Conservation (phyloP, 2,888 invertebrate species). For the Lepidochitona cinerea region DNA sequence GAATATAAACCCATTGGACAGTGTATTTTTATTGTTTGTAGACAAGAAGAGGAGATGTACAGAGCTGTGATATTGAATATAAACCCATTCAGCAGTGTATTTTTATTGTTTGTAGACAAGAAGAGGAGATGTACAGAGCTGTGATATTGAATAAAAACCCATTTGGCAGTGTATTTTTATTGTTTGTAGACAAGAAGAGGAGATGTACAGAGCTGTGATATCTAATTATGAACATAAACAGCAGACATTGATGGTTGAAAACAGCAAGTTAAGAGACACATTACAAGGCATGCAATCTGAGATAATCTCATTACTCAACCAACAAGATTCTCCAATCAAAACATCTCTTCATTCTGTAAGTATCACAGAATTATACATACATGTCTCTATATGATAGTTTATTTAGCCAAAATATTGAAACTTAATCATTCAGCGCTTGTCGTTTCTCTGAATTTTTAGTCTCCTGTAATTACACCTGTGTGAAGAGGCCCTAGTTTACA, state of each 20-base stretch:
- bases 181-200: slow-evolving; percentile 55
- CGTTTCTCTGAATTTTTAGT: too few relatives aligned
- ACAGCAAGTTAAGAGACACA: slow-evolving; percentile 58
- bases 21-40: slow-evolving; percentile 24
- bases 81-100: slow-evolving; percentile 58
- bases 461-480: too few relatives aligned
- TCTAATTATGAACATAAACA: slow-evolving; percentile 62
- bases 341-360: background rate
- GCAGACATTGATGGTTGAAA: slow-evolving; percentile 61
- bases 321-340: slow-evolving; percentile 13
- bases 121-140: slow-evolving; percentile 61
- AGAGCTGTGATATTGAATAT: slow-evolving; percentile 55
- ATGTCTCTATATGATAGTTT: too few relatives aligned
- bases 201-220: slow-evolving; percentile 60
- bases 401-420: too few relatives aligned
- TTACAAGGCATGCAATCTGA: slow-evolving; percentile 58
- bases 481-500: too few relatives aligned
- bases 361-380: too few relatives aligned
- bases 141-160: slow-evolving; percentile 56
- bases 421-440: too few relatives aligned
- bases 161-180: slow-evolving; percentile 1
- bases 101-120: slow-evolving; percentile 42
- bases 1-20: too few relatives aligned
- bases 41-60: slow-evolving; percentile 64
- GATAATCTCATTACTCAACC: slow-evolving; percentile 36